Base-by-base conservation (phyloP, 2,888 invertebrate species). In the Acronicta aceris region DNA sequence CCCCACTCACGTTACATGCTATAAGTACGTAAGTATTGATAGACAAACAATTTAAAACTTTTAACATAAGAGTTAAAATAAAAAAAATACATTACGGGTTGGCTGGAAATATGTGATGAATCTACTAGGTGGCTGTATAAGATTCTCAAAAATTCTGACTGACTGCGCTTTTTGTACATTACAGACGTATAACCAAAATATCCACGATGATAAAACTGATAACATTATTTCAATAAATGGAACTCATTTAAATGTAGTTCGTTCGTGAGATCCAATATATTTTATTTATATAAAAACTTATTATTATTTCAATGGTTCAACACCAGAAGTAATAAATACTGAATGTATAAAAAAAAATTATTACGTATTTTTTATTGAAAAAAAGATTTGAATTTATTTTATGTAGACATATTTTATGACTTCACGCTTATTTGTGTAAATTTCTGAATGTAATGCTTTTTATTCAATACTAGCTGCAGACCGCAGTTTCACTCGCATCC, bases 351-450 rank as follows among this genome's bases (percentile, higher is more conserved):
- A 67, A 73, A 59, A 64, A 59, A 67, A 76, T 78, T 70, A 81
- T 74, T 56, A 49, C 21, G 50, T 45, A 55, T 68, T 78, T 21
- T 79, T 82, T 78, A 83, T 82, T 80, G 78, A 71, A 73, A 72
- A 69, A 73, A 62, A 64, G 58, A 51, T 58, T 59, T 41, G 41
- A 57, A 69, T 65, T 67, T 71, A 61, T 65, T 72, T 70, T 50
- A 64, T 67, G 33, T 33, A 27, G 27, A 38, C 46, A 1, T 41
- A 2, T 71, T 70, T 76, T 73, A 66, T 59, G 52, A 43, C 15
- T 62, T 46, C 15, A 25, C 3, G 15, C 16, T 45, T 59, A 33
- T 45, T 42, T 25, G 38, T 45, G 27, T 38, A 21, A 16, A 33
- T 45, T 2, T 40, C 41, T 30, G 0, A 16, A 45, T 15, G 9